These are phyloP conservation scores for Sebastes kiyomatsui DNA, from an alignment of 2,797 vertebrate genomes.

Conservation along the genomic window DNA sequence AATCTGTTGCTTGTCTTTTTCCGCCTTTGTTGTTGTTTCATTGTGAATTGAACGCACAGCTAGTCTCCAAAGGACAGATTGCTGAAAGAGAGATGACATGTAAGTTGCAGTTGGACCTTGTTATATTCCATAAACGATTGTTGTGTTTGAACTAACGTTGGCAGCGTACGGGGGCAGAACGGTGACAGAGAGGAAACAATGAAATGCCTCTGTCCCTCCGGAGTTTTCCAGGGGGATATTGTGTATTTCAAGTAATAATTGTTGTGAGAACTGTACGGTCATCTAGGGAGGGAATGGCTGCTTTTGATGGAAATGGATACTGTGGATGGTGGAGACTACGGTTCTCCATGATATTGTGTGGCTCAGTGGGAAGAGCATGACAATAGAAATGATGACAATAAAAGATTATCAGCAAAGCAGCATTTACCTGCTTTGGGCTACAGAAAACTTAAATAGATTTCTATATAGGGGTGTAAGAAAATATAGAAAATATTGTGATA, in stretches of 20 bases:
- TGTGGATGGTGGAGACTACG: background rate
- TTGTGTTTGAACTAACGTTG: constrained; percentile 65
- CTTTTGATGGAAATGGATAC: constrained; percentile 51
- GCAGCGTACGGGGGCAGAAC: constrained; percentile 50
- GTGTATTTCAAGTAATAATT: constrained; percentile 78
- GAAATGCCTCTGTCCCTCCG: constrained; percentile 70
- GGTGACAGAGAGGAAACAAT: constrained; percentile 68
- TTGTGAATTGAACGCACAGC: constrained; percentile 40
- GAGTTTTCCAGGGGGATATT: constrained; percentile 61
- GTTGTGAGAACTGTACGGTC: constrained; percentile 63
- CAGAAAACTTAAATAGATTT: background rate
- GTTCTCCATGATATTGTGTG: constrained; percentile 4
- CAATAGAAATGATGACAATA: background rate
- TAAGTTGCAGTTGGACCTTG: constrained; percentile 61
- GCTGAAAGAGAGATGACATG: constrained; percentile 41
- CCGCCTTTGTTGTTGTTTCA: constrained; percentile 51
- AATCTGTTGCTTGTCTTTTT: constrained; percentile 69
- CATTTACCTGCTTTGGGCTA: background rate
- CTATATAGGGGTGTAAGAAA: too few species aligned
- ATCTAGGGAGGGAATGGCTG: constrained; percentile 58
- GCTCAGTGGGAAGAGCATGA: background rate
- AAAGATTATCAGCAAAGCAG: background rate
- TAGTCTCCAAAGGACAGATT: constrained; percentile 49
- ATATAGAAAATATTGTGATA: too few species aligned
- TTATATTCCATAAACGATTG: constrained; percentile 70